phyloP scores from a whole-genome alignment of 1,140 invertebrate genomes.

The Drosophila serrata region DNA sequence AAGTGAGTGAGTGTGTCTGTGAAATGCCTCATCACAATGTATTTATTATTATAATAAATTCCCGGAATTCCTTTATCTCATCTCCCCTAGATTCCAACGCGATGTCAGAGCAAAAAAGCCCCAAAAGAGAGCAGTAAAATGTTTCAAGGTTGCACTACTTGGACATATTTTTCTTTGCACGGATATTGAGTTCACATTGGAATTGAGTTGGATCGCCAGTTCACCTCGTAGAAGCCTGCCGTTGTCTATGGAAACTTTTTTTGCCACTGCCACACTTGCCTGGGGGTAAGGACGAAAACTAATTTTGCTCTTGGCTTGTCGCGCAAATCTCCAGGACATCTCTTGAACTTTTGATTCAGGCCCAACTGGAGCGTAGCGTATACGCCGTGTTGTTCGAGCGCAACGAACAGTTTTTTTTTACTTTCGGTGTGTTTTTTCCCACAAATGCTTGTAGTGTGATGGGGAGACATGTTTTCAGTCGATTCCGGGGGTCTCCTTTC shows the following conservation, averaged over 20 bases:
- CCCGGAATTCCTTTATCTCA: constrained; percentile 34
- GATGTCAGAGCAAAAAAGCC: constrained; percentile 20
- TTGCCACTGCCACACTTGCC: constrained; percentile 36
- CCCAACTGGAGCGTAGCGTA: constrained; percentile 51
- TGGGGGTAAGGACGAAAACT: constrained; percentile 51
- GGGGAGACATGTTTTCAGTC: constrained; percentile 56
- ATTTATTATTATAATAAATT: constrained; percentile 40
- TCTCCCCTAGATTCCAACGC: constrained; percentile 8
- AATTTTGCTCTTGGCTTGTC: constrained; percentile 63
- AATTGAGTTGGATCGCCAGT: constrained; percentile 50
- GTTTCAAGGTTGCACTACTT: constrained; percentile 51
- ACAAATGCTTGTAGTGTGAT: constrained; percentile 61
- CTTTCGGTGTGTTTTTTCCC: constrained; percentile 26
- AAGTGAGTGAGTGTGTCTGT: background rate
- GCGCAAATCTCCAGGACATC: constrained; percentile 40
- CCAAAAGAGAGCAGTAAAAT: constrained; percentile 9
- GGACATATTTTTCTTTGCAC: constrained; percentile 37
- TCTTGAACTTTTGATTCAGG: constrained; percentile 52
- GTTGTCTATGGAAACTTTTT: constrained; percentile 48
- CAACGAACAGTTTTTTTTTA: constrained; percentile 57
- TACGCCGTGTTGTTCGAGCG: constrained; percentile 63
- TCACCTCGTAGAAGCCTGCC: constrained; percentile 21
- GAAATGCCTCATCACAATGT: constrained; percentile 35
- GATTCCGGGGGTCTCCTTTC: constrained; percentile 47
- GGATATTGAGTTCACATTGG: constrained; percentile 45